A percentile compares a stretch with the other conserved stretches of the same genome.
These are phyloP conservation scores for Trichonephila clavipes DNA, from an alignment of 1,140 invertebrate species.

Conservation along the genomic window DNA sequence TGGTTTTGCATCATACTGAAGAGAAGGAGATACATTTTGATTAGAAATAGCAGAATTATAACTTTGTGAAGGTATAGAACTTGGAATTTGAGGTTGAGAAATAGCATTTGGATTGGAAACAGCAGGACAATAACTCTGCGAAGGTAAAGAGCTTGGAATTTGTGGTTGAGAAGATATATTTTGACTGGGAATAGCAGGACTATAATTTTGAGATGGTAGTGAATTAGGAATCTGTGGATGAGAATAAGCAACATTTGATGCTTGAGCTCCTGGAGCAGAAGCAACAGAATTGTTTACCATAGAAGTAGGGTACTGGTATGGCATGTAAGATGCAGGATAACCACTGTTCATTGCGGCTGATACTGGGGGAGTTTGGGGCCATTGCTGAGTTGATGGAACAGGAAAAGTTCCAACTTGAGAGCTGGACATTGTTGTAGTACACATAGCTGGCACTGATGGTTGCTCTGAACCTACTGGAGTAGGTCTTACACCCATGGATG, in stretches of 20 bases:
- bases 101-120: not conserved
- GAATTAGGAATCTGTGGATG: not conserved
- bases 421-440: slow-evolving; percentile 26
- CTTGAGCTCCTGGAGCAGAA: not conserved
- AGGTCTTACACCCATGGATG: slow-evolving; percentile 61
- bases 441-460: slow-evolving; percentile 48
- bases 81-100: not conserved
- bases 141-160: not conserved
- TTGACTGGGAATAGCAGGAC: not conserved
- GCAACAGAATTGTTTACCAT: not conserved
- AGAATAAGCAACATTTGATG: slow-evolving; percentile 8
- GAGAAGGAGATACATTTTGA: not conserved
- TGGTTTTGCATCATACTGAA: not conserved
- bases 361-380: not conserved
- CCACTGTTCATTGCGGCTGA: not conserved
- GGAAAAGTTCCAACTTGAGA: slow-evolving; percentile 28
- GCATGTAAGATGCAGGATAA: not conserved
- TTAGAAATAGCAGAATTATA: not conserved
- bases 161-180: not conserved
- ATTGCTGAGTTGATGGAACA: slow-evolving; percentile 7
- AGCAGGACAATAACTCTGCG: not conserved
- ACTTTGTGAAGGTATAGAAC: not conserved
- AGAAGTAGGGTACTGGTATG: slow-evolving; percentile 44
- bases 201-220: not conserved
- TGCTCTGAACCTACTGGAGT: slow-evolving; percentile 76